Base-by-base conservation (phyloP, 2,888 invertebrate species). In the Sussaba pulchella region DNA sequence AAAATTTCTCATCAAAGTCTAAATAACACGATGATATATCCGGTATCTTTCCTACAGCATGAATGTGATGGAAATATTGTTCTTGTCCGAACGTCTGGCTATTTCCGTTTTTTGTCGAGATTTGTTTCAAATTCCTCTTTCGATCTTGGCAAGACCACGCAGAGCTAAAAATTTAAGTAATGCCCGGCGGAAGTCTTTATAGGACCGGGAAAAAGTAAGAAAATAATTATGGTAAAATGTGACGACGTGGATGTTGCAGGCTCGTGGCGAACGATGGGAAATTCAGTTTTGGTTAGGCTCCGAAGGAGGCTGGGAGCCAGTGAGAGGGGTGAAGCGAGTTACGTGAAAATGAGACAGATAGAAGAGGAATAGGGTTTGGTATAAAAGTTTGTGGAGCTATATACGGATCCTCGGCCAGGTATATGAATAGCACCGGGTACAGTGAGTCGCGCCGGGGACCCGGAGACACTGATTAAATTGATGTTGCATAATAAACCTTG, bases 401-500 rank as follows among this genome's bases (percentile, higher is more conserved):
- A 43, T 19, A 57, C 43, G n/a, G 10, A 54, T 31, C 4, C 9
- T 14, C 14, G 52, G 43, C 31, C 36, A 52, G 61, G 43, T 41
- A 64, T 72, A 80, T 66, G 63, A 54, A 69, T 57, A 45, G 59
- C n/a, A 43, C 52, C 21, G 26, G 19, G 47, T 36, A 47, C 17
- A 66, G 31, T 5, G 24, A 50, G 36, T 24, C 43, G 43, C 45
- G 26, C 54, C 12, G 12, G 26, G 45, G 64, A 61, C 61, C 50
- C 64, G 52, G 69, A 54, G 80, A 83, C 82, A 80, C 81, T 82
- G 81, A 81, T 82, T 81, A 82, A 84, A 83, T 84, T 82, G 74
- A 83, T 79, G 80, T 84, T 82, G 81, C 82, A 81, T 75, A 78
- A 81, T 84, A 83, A 84, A 82, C 80, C 78, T 81, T 72, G 72